Conservation (phyloP, 92 coral and sea anemone genomes). For the Umimayanthus chanpuru region DNA sequence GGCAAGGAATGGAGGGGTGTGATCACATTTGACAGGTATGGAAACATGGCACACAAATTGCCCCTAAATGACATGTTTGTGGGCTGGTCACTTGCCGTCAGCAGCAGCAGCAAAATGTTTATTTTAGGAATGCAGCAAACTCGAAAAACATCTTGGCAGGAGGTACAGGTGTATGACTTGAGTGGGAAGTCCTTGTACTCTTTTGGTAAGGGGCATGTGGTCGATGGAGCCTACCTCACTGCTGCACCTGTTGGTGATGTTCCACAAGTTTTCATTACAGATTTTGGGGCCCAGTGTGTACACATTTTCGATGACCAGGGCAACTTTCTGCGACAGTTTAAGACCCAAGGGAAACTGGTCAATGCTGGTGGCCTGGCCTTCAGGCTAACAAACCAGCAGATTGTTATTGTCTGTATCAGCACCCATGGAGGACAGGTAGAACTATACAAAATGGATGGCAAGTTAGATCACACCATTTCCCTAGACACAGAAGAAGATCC, state of each 20-base stretch:
- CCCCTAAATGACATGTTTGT: conserved; percentile 29
- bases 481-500: conserved; percentile 33
- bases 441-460: conserved; percentile 12
- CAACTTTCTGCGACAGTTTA: conserved; percentile 11
- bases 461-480: conserved; percentile 10
- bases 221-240: conserved; percentile 20
- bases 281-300: conserved; percentile 35
- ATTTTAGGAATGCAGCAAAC: conserved; percentile 35
- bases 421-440: conserved; percentile 37
- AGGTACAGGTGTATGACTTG: conserved; percentile 5
- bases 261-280: conserved; percentile 18
- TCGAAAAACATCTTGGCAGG: conserved; percentile 26
- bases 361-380: conserved; percentile 42
- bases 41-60: background rate
- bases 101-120: conserved; percentile 1
- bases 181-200: conserved; percentile 7
- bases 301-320: conserved; percentile 32
- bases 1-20: conserved; percentile 44
- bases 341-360: conserved; percentile 15
- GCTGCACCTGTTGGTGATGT: conserved; percentile 5
- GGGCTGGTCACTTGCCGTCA: conserved; percentile 36
- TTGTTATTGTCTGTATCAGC: conserved; percentile 9
- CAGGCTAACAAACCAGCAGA: background rate
- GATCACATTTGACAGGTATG: conserved; percentile 27
- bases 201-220: conserved; percentile 13